Conservation (phyloP, 2,113 vertebrate species). For the Amphilophus citrinellus region DNA sequence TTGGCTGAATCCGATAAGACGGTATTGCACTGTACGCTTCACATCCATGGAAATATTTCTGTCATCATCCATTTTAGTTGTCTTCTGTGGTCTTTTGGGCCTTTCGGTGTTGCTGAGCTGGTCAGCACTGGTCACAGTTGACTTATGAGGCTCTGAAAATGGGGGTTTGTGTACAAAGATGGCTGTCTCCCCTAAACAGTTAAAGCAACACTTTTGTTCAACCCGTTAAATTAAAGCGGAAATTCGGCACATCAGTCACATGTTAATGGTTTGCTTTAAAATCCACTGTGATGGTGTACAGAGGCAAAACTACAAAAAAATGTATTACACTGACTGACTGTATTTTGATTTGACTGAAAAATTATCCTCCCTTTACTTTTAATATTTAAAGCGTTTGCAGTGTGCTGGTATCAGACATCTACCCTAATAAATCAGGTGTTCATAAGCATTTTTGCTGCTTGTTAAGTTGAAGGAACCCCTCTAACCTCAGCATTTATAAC, state of each 20-base stretch:
- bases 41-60: no score
- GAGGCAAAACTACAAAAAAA: background rate
- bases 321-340: background rate
- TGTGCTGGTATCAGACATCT: background rate
- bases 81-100: no score
- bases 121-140: no score
- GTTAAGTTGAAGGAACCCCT: slow-evolving; percentile 7
- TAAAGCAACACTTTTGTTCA: background rate
- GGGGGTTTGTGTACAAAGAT: no score
- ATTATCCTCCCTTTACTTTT: background rate
- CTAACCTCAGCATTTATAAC: slow-evolving; percentile 22
- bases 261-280: background rate
- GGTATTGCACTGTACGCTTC: no score
- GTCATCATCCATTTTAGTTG: no score
- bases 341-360: no score
- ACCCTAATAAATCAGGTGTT: slow-evolving; percentile 8
- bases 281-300: background rate
- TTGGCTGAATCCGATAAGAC: no score
- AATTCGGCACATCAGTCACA: background rate
- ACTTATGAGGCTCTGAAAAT: no score
- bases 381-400: background rate
- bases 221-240: background rate
- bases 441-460: background rate
- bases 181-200: no score
- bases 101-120: no score